phyloP scores from a whole-genome alignment of 2,113 vertebrate species.

The Malurus cyaneus region DNA sequence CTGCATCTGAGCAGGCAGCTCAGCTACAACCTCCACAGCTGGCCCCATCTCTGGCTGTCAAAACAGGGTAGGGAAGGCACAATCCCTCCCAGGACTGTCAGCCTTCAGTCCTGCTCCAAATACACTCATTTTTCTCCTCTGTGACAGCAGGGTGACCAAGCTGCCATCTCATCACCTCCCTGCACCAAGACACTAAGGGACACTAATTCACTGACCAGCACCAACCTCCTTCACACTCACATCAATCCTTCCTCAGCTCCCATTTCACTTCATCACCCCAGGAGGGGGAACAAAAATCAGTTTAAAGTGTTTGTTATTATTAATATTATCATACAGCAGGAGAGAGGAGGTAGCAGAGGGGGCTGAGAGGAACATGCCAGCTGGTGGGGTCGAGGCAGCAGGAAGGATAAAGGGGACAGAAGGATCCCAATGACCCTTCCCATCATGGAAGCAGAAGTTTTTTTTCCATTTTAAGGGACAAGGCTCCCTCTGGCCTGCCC shows the following conservation, averaged over 20 bases:
- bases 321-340: background rate
- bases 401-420: background rate
- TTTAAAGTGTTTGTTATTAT: background rate
- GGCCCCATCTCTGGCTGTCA: background rate
- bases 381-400: background rate
- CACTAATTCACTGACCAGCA: background rate
- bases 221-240: background rate
- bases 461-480: background rate
- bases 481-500: accelerated
- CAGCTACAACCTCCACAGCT: background rate
- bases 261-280: background rate
- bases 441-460: background rate
- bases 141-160: background rate
- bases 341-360: background rate
- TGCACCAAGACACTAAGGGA: background rate
- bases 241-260: background rate
- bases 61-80: accelerated
- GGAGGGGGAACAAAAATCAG: background rate
- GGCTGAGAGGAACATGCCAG: background rate
- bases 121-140: background rate
- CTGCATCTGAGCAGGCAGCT: background rate
- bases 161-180: background rate
- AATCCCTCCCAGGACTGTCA: background rate
- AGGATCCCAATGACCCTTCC: background rate
- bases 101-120: background rate